Evolutionary conservation across 2,888 invertebrate genomes (phyloP), one percentile per base, ranked within the genome.

Genomic region (Chalcosyrphus nemorum): DNA sequence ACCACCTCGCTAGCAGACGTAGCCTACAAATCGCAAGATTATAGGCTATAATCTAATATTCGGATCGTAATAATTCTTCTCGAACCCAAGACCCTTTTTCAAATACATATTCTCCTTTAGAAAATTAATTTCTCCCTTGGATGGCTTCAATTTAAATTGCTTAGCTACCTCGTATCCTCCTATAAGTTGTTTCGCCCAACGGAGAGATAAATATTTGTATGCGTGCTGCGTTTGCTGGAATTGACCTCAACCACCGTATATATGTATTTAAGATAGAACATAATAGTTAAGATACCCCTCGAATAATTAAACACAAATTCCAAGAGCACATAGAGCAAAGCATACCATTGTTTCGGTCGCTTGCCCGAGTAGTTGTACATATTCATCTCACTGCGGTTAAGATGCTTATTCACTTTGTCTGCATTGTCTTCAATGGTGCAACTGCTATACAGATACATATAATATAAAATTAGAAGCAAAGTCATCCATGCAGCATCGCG

Each of bases 321-420:
- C 63, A 76, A 47, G 1, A 71, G 38, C 57, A 13, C 56, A 52
- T 29, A 35, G n/a, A n/a, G n/a, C 57, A 32, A 7, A 56, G n/a
- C n/a, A 32, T 24, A 19, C 32, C n/a, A 61, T 52, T 35, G 59
- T 54, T 32, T 13, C 24, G 13, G 32, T 24, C n/a, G n/a, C n/a
- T n/a, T n/a, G n/a, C 17, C 27, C 29, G 7, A 54, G 47, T 45
- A 15, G 54, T n/a, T 21, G 27, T 45, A 66, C 50, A 72, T 59
- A 72, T 71, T 66, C 68, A 78, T 74, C 63, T 65, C 54, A 80
- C 56, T 84, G 84, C 65, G 84, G 84, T 80, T 80, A 74, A 68
- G 74, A 84, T 74, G 68, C 43, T 84, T 74, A 80, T 84, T 84
- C 84, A 84, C 78, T 84, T 80, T 84, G 80, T 61, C 63, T 80